phyloP scores from a whole-genome alignment of 1,140 invertebrate genomes.

The Halesus radiatus region DNA sequence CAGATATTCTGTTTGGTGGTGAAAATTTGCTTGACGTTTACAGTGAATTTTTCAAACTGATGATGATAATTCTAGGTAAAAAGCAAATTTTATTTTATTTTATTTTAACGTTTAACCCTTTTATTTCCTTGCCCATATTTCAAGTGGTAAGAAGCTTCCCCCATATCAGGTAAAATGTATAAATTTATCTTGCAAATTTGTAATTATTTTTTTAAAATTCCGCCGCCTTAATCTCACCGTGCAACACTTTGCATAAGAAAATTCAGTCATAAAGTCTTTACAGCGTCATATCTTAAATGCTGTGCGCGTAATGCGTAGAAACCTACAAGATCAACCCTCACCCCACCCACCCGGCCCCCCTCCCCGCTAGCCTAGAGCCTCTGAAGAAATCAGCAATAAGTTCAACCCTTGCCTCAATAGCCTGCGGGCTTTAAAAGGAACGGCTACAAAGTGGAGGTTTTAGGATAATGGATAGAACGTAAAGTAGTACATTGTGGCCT shows the following conservation, averaged over 20 bases:
- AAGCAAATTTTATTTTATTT: no score
- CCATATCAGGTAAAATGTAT: background rate
- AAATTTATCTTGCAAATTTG: constrained; percentile 35
- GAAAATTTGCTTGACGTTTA: no score
- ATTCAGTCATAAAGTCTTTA: constrained; percentile 41
- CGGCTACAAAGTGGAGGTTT: constrained; percentile 49
- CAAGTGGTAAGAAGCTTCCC: background rate
- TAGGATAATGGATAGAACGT: constrained; percentile 22
- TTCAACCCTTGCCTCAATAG: constrained; percentile 56
- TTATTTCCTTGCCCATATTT: no score
- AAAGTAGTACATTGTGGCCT: constrained; percentile 8
- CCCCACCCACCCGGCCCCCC: background rate
- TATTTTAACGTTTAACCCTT: no score
- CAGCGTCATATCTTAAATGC: constrained; percentile 52
- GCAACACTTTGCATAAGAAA: constrained; percentile 49
- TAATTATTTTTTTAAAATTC: constrained; percentile 43
- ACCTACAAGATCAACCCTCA: constrained; percentile 13
- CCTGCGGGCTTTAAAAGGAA: constrained; percentile 51
- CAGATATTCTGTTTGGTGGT: no score
- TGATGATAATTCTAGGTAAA: no score
- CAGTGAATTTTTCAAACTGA: no score
- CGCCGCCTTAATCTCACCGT: constrained; percentile 38
- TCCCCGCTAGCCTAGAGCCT: constrained; percentile 10
- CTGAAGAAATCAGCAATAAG: constrained; percentile 55
- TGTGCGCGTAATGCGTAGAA: constrained; percentile 51